These are phyloP conservation scores for Pomacea maculata DNA, from an alignment of 1,140 invertebrate species.

Conservation along the genomic window DNA sequence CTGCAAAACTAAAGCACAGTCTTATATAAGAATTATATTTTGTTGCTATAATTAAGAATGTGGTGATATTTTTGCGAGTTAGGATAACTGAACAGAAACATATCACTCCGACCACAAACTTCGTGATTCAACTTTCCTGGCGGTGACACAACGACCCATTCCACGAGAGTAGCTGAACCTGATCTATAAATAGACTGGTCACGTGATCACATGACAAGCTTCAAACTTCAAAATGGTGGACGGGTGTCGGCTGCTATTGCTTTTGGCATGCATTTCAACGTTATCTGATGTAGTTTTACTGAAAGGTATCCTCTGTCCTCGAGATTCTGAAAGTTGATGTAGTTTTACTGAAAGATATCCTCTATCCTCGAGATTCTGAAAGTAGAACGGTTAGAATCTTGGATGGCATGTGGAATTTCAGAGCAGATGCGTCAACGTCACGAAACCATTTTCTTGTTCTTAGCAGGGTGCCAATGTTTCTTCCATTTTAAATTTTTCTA, in stretches of 20 bases:
- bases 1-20: too few species aligned
- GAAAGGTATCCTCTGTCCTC: slow-evolving; percentile 74
- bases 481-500: too few species aligned
- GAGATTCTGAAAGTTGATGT: slow-evolving; percentile 77
- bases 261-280: background rate
- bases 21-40: too few species aligned
- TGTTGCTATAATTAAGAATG: too few species aligned
- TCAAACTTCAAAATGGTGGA: background rate
- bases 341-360: slow-evolving; percentile 27
- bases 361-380: slow-evolving; percentile 86
- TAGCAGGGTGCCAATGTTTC: too few species aligned
- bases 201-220: background rate
- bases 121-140: too few species aligned
- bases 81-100: too few species aligned
- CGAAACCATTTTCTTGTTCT: slow-evolving; percentile 62
- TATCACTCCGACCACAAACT: too few species aligned
- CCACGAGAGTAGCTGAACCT: too few species aligned
- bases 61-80: too few species aligned
- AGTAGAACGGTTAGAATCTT: slow-evolving; percentile 78
- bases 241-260: background rate
- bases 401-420: slow-evolving; percentile 92
- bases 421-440: slow-evolving; percentile 73
- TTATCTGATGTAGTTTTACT: background rate
- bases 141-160: too few species aligned
- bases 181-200: background rate